These are phyloP conservation scores for Brachionus sp. DNA, from an alignment of 1,140 invertebrate genomes.

Conservation along the genomic window DNA sequence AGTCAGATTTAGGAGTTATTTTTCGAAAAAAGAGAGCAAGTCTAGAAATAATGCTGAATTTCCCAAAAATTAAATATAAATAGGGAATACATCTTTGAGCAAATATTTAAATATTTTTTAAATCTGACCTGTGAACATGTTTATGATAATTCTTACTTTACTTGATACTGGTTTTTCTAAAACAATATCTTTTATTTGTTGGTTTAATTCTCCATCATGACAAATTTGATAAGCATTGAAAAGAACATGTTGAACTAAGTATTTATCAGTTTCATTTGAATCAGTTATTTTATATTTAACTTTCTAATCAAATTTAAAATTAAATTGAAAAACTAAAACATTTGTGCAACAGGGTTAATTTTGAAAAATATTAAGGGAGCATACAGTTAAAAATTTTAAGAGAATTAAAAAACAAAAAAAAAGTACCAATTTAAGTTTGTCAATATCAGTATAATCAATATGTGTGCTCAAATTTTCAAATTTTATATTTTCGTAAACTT, in stretches of 20 bases:
- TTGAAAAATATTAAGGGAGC: neutral
- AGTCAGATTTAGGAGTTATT: no score
- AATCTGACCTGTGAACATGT: neutral
- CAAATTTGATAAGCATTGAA: neutral
- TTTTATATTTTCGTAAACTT: slow-evolving; percentile 25
- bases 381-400: neutral
- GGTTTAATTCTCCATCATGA: neutral
- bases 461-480: neutral
- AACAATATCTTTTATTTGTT: neutral
- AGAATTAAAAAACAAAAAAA: neutral
- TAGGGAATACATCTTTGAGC: no score
- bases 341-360: neutral
- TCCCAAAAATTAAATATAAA: no score
- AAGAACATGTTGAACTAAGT: neutral
- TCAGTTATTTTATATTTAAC: neutral
- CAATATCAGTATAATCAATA: neutral
- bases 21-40: no score
- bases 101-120: no score
- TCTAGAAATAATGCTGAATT: no score
- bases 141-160: neutral
- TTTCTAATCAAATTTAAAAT: neutral
- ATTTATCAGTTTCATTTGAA: neutral
- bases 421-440: neutral
- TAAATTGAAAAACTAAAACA: neutral
- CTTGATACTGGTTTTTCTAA: neutral